Evolutionary conservation across 2,113 vertebrate genomes (phyloP), one percentile per base, ranked within the genome.

Genomic region (Cryptoleucopteryx plumbea): DNA sequence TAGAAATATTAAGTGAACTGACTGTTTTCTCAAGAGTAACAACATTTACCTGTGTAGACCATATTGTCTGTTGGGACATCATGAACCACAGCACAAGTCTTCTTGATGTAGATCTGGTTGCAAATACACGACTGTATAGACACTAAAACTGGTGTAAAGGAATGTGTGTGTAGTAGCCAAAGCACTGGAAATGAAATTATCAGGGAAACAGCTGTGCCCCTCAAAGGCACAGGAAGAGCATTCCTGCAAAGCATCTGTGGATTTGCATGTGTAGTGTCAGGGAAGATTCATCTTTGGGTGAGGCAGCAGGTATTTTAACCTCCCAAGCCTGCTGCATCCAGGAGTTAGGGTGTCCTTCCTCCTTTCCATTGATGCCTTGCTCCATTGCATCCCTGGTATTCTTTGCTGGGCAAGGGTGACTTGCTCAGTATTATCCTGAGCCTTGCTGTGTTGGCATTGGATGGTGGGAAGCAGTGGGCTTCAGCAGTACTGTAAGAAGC

Each of bases 51-150:
- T 52, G 31, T 16, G 34, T 42, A 61, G 42, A 32, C 10, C 22
- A 1, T 31, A 3, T 26, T 56, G 50, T 32, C 59, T 67, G 25
- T 9, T 43, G 47, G 48, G 31, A 20, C 11, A 4, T 8, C 43
- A 3, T 0, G 31, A 78, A 26, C 8, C 2, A 20, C 10, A 42
- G 34, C 27, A 47, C 11, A 0, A 7, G 50, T 10, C 3, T 0
- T 62, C 72, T 43, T 40, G 45, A 34, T 4, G 14, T 21, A 22
- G 40, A 0, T 38, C 53, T 58, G 63, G 29, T 38, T 50, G 48
- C 5, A 42, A 86, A 40, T 22, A 38, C 3, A 4, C 1, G 1
- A 2, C 17, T 55, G 40, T 5, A 6, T 1, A 43, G 63, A 16
- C 40, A 16, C 45, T 42, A 13, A 66, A 23, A 61, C 18, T 21